Evolutionary conservation across 2,888 invertebrate species (phyloP), one percentile per base, ranked within the genome.

Genomic region (Eustalomyia histrio): DNA sequence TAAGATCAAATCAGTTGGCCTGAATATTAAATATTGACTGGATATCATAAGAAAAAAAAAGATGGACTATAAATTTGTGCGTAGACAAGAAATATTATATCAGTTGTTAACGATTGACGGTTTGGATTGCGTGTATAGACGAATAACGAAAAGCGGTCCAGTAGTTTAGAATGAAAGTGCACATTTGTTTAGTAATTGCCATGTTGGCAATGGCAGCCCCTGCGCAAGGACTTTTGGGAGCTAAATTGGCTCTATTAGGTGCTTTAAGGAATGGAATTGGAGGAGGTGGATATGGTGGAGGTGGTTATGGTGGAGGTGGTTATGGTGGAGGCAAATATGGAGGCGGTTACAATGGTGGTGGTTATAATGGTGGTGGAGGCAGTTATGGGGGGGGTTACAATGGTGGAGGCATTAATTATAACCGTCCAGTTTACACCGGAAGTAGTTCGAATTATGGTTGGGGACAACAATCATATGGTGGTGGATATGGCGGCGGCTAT

Each of bases 21-120:
- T 75, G 74, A 61, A 58, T 75, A 57, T 76, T 52, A 83, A 53
- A 60, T 24, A 12, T 5, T 24, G 55, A 14, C n/a, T n/a, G n/a
- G n/a, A n/a, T n/a, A n/a, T n/a, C n/a, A n/a, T n/a, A n/a, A n/a
- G n/a, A n/a, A n/a, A n/a, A 10, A 50, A 64, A 52, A 55, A 47
- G 53, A 83, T 85, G 83, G 86, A 82, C 85, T 88, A 88, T 88
- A 88, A 88, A 88, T 88, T 87, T 87, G 86, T 87, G 86, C 84
- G 86, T 84, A 84, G 69, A 79, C 80, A 35, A 74, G 80, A 76
- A 82, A 84, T 83, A 83, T 80, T 39, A 75, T 78, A 88, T 87
- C 88, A 88, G 88, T 88, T 87, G 85, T 84, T 84, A 83, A 24
- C 67, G 80, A 68, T 63, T 73, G 24, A 58, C 60, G 73, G 75